These are phyloP conservation scores for Pseudomugil tenellus DNA, from an alignment of 2,797 vertebrate species.

Conservation along the genomic window DNA sequence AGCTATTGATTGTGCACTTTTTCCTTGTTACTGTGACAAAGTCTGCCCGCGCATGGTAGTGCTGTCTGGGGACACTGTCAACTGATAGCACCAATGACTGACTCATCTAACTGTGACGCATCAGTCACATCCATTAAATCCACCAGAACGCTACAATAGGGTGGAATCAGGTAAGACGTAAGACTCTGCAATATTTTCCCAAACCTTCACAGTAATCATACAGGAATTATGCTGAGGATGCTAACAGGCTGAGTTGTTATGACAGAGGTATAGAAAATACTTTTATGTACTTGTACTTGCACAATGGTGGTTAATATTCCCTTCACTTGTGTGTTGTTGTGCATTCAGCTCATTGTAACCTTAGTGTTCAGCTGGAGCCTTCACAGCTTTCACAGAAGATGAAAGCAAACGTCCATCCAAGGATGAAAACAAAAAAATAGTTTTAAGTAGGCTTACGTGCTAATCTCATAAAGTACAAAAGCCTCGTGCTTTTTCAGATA, in stretches of 20 bases:
- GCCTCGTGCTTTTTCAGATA: background rate
- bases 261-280: too few species aligned
- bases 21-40: constrained; percentile 48
- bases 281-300: background rate
- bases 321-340: too few species aligned
- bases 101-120: constrained; percentile 37
- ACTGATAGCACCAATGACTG: constrained; percentile 33
- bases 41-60: constrained; percentile 41
- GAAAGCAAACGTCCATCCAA: background rate
- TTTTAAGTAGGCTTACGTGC: background rate
- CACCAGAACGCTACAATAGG: constrained; percentile 29
- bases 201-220: background rate
- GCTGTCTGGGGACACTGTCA: constrained; percentile 31
- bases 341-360: background rate
- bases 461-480: background rate
- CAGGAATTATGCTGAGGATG: constrained; percentile 12
- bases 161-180: too few species aligned
- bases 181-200: constrained; percentile 15
- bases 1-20: constrained; percentile 31
- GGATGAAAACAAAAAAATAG: background rate
- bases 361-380: background rate
- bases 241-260: background rate
- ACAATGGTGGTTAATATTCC: background rate
- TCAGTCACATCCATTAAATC: constrained; percentile 30
- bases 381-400: background rate